Conservation (phyloP, 2,113 vertebrate genomes). For the Platysteira castanea region DNA sequence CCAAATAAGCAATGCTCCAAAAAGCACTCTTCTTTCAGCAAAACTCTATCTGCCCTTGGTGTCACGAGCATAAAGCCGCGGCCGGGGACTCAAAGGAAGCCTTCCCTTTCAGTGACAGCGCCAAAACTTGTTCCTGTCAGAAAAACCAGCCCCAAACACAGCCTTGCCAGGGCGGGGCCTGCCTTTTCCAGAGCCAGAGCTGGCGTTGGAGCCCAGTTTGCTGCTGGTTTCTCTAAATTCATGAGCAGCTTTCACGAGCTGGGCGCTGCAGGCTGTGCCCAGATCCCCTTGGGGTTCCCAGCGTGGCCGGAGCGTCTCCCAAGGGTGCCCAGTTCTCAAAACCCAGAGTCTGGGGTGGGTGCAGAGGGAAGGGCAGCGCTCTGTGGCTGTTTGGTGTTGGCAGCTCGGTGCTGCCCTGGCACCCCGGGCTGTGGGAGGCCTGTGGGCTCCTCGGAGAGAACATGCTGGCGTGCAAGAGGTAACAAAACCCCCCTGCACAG, state of each 20-base stretch:
- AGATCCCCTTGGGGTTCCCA: neutral
- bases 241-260: fast-evolving
- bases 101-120: neutral
- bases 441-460: too few species aligned
- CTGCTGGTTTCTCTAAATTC: neutral
- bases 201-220: fast-evolving
- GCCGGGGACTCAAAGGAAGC: neutral
- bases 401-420: neutral
- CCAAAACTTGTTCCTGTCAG: neutral
- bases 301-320: neutral
- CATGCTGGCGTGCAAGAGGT: neutral
- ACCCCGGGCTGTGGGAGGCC: neutral
- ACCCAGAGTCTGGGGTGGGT: neutral
- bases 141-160: neutral
- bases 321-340: neutral
- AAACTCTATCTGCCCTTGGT: conserved; percentile 12
- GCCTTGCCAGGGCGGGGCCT: neutral
- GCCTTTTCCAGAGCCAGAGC: neutral
- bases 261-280: neutral
- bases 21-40: conserved; percentile 57
- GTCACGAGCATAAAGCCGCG: neutral
- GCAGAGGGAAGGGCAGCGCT: neutral
- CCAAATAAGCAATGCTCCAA: conserved; percentile 59
- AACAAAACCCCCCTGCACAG: conserved; percentile 17
- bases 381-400: neutral